Conservation (phyloP, 64 coral and sea anemone genomes). For the Acropora tenuis region DNA sequence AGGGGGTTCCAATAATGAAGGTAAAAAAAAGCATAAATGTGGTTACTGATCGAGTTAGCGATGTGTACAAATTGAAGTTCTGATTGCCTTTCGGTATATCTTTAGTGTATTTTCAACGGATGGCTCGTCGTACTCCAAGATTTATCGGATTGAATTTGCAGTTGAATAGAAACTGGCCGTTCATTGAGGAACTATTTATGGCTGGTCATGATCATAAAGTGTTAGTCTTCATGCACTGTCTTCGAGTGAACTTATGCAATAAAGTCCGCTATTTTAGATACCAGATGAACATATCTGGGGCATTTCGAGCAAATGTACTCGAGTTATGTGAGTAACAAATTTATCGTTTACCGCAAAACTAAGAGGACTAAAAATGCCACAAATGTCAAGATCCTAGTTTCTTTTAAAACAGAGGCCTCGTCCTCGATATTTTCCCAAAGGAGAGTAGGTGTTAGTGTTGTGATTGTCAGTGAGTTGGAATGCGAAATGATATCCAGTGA, state of each 20-base stretch:
- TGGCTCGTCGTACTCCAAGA: neutral
- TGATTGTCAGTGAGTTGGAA: too few species aligned
- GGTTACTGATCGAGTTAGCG: neutral
- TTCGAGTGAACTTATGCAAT: too few species aligned
- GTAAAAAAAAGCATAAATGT: conserved; percentile 34
- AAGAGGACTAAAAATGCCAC: neutral
- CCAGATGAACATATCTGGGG: too few species aligned
- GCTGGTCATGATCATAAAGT: neutral
- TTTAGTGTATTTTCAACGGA: neutral
- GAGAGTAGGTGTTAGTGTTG: too few species aligned
- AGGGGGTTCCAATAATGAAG: conserved; percentile 70
- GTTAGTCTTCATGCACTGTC: neutral
- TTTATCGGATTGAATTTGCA: conserved; percentile 17
- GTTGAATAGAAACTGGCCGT: neutral
- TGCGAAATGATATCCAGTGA: too few species aligned
- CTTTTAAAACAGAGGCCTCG: too few species aligned
- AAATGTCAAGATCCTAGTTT: neutral
- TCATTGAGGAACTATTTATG: neutral
- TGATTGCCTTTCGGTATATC: neutral
- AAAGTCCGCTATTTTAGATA: too few species aligned
- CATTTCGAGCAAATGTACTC: too few species aligned
- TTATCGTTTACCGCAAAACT: too few species aligned
- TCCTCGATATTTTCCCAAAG: too few species aligned
- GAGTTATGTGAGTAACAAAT: too few species aligned
- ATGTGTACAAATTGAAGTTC: neutral